phyloP scores from a whole-genome alignment of 2,113 vertebrate species.

The Lipophrys pholis region DNA sequence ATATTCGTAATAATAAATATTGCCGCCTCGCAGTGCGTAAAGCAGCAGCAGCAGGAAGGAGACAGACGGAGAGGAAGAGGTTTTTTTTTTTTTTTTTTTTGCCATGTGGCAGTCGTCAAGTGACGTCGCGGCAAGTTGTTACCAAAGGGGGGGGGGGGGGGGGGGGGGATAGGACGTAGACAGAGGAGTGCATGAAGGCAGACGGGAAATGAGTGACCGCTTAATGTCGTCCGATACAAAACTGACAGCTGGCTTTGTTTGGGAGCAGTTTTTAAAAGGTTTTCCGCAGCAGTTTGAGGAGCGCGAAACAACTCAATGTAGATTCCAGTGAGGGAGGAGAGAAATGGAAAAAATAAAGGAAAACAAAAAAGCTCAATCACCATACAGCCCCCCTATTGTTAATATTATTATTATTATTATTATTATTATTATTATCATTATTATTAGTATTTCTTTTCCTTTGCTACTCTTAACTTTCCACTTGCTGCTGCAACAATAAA shows the following conservation, averaged over 20 bases:
- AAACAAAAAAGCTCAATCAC: too few species aligned
- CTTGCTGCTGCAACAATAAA: too few species aligned
- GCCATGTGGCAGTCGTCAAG: slow-evolving; percentile 21
- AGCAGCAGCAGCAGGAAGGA: slow-evolving; percentile 68
- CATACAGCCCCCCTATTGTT: too few species aligned
- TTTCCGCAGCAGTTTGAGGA: neutral
- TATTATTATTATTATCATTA: too few species aligned
- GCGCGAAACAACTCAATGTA: neutral
- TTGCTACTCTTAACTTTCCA: too few species aligned
- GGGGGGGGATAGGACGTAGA: too few species aligned
- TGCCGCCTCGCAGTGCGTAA: slow-evolving; percentile 83
- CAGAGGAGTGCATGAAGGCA: neutral
- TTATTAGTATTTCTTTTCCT: too few species aligned
- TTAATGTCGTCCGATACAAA: slow-evolving; percentile 3
- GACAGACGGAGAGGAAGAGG: slow-evolving; percentile 3
- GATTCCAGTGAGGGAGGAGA: neutral
- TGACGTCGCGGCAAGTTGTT: neutral
- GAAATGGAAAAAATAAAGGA: neutral
- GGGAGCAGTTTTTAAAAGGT: neutral
- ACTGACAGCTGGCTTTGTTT: neutral
- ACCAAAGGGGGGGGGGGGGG: too few species aligned
- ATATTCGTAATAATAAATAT: slow-evolving; percentile 99
- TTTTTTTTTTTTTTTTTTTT: slow-evolving; percentile 39
- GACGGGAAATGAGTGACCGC: neutral
- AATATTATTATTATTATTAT: too few species aligned